phyloP scores from a whole-genome alignment of 2,797 vertebrate species.

The Phalanger gymnotis region DNA sequence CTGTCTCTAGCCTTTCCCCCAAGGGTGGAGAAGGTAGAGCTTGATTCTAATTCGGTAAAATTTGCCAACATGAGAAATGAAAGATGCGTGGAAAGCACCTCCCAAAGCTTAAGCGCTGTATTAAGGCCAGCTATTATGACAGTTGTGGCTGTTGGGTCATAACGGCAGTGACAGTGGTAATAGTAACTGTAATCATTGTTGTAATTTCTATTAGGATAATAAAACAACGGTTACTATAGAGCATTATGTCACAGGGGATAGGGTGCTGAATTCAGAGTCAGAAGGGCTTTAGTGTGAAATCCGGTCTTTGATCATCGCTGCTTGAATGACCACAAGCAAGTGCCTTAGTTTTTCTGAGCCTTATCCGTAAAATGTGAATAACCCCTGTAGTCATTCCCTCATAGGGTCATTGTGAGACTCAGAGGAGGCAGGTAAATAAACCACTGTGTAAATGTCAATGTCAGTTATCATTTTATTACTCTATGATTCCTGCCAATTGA shows the following conservation, averaged over 20 bases:
- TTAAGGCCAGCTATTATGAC: neutral
- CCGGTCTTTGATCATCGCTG: neutral
- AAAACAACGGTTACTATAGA: neutral
- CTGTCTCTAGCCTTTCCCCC: neutral
- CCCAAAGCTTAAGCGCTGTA: neutral
- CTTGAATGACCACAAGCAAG: neutral
- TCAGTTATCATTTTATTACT: neutral
- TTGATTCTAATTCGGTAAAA: neutral
- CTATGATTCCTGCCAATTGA: neutral
- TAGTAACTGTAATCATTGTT: neutral
- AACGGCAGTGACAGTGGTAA: neutral
- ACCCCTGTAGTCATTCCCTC: neutral
- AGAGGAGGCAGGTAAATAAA: neutral
- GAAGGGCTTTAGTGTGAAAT: neutral
- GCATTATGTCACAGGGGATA: neutral
- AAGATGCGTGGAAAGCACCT: neutral
- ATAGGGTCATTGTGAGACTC: neutral
- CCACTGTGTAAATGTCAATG: neutral
- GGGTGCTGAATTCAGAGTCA: neutral
- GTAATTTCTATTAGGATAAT: neutral
- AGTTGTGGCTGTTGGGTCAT: neutral
- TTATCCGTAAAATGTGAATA: neutral
- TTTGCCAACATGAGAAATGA: neutral
- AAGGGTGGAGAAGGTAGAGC: neutral
- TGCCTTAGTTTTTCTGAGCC: neutral